A percentile compares a stretch with the other conserved stretches of the same genome.
phyloP scores from a whole-genome alignment of 2,888 invertebrate species.

The Cenopis cana region DNA sequence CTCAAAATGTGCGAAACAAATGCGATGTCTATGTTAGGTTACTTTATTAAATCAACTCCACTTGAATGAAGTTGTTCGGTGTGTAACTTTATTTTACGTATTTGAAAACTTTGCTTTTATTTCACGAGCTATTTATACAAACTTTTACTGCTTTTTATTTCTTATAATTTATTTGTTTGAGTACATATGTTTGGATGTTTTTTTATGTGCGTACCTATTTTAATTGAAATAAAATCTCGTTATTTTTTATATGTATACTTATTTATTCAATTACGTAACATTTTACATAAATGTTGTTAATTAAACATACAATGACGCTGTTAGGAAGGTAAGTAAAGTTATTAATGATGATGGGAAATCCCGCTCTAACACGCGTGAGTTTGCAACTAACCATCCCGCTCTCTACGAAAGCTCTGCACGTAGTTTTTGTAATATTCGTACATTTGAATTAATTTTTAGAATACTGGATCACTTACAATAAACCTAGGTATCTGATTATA shows the following conservation, averaged over 20 bases:
- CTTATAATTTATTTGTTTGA: background rate
- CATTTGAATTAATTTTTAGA: too few species aligned
- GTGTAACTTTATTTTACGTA: constrained; percentile 38
- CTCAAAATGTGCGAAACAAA: constrained; percentile 38
- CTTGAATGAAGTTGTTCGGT: constrained; percentile 41
- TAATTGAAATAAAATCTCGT: background rate
- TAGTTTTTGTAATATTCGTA: too few species aligned
- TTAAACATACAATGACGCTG: too few species aligned
- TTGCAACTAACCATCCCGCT: too few species aligned
- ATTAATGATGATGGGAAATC: too few species aligned
- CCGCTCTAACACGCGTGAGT: too few species aligned
- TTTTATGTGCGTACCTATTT: background rate
- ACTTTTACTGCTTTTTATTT: constrained; percentile 36
- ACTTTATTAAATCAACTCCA: constrained; percentile 44
- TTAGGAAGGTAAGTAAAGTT: too few species aligned
- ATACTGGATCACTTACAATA: too few species aligned
- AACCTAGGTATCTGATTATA: too few species aligned
- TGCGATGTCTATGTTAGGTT: constrained; percentile 41
- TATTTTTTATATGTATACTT: background rate
- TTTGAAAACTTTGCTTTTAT: constrained; percentile 42
- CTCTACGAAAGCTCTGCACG: too few species aligned
- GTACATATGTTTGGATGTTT: constrained; percentile 14
- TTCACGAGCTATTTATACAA: constrained; percentile 22
- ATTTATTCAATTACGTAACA: too few species aligned
- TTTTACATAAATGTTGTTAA: too few species aligned